Base-by-base conservation (phyloP, 1,140 invertebrate species). In the Temnothorax longispinosus region DNA sequence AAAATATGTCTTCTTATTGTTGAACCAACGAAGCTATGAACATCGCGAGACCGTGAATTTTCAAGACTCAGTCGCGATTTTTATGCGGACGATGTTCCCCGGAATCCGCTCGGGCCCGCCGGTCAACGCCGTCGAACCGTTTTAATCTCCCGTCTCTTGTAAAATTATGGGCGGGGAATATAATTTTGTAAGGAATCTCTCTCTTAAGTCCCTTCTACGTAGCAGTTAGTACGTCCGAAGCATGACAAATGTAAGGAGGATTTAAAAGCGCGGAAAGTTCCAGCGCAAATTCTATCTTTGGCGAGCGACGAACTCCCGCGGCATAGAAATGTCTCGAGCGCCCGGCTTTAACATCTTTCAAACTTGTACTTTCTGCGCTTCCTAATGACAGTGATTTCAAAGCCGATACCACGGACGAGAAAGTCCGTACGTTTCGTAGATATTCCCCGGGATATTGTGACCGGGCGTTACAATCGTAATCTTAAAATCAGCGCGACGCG, bases 201-300 rank as follows among this genome's bases (percentile, higher is more conserved):
- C 75, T 50, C 80, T 84, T 74, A 84, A 75, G 65, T 69, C 65
- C 21, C 54, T 21, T 27, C 13, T 44, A 69, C 69, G 35, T 35
- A 41, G 65, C 35, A 81, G 64, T 74, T 60, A 74, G 80, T 75
- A 84, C 69, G 80, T 74, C 44, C 80, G 80, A 84, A 84, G 80
- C 69, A 75, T 84, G 80, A 75, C 80, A 84, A 84, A 84, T 84
- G 80, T 84, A 84, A 84, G 80, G 41, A 21, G 58, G 56, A 84
- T 84, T 84, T 84, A 84, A 84, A 84, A 74, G 80, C 54, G 78
- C 64, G 64, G 50, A 81, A 81, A 81, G 78, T 81, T 81, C 52
- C 64, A 44, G 54, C 32, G 54, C 80, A 38, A 75, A 60, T 84
- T 84, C 80, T 27, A 84, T 74, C 58, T 74, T 74, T 38, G 27